Percentiles rank a stretch among this genome's conserved stretches.
phyloP scores from a whole-genome alignment of 2,797 vertebrate species.

The Orientallactaga sibirica region DNA sequence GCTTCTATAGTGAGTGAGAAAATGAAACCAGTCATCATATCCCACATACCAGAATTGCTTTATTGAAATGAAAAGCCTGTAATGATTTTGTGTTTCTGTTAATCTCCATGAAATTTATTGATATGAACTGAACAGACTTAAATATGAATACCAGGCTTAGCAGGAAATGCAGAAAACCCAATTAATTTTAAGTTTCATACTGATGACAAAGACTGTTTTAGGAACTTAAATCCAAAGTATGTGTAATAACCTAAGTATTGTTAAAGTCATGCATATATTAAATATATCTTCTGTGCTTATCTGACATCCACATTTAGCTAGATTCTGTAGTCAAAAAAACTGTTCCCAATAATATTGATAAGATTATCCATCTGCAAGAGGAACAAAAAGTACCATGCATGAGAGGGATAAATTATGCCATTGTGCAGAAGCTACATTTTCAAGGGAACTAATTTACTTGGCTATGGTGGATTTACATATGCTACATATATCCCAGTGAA shows the following conservation, averaged over 20 bases:
- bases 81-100: not conserved
- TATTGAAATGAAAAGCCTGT: not conserved
- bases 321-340: not conserved
- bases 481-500: accelerated
- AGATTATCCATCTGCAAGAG: not conserved
- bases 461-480: not conserved
- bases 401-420: not conserved
- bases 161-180: not conserved
- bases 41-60: not conserved
- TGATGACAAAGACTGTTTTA: not conserved
- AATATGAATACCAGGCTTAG: not conserved
- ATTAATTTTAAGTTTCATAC: conserved; percentile 12
- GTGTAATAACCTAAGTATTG: not conserved
- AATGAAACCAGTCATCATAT: not conserved
- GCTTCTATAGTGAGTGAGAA: not conserved
- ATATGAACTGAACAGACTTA: not conserved
- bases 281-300: not conserved
- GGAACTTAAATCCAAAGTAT: not conserved
- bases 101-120: not conserved
- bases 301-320: not conserved
- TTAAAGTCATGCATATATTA: not conserved
- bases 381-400: not conserved
- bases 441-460: not conserved
- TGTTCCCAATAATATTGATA: not conserved
- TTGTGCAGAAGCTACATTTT: not conserved